Conservation (phyloP, 2,888 invertebrate genomes). For the Drosophila ustulata region DNA sequence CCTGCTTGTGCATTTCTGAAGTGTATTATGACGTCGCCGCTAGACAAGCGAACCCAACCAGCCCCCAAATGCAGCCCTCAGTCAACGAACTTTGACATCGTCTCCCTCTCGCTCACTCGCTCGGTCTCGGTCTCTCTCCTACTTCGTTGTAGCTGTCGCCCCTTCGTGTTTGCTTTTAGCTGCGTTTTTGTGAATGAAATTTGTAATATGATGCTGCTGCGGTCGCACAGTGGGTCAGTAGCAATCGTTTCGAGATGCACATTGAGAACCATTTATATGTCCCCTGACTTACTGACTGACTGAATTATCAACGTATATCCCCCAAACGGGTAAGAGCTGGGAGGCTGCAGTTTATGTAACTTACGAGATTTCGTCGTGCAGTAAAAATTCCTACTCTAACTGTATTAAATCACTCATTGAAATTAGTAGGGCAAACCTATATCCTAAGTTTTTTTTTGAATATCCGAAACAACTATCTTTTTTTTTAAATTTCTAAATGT, state of each 20-base stretch:
- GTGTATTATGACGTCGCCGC: slow-evolving; percentile 76
- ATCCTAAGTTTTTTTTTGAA: too few species aligned
- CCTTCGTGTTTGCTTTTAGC: slow-evolving; percentile 46
- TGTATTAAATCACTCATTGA: too few species aligned
- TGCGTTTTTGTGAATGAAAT: slow-evolving; percentile 82
- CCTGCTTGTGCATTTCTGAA: slow-evolving; percentile 74
- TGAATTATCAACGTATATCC: too few species aligned
- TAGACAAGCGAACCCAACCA: slow-evolving; percentile 54
- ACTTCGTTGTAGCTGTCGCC: slow-evolving; percentile 1
- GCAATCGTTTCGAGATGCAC: background rate
- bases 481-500: too few species aligned
- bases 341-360: too few species aligned
- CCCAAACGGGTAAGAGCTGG: too few species aligned
- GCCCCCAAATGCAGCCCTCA: slow-evolving; percentile 50
- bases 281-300: too few species aligned
- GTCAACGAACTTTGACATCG: slow-evolving; percentile 78
- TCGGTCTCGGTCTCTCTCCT: background rate
- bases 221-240: slow-evolving; percentile 47
- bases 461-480: too few species aligned
- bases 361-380: too few species aligned
- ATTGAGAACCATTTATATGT: background rate
- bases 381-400: too few species aligned
- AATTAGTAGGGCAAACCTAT: too few species aligned
- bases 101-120: slow-evolving; percentile 15
- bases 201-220: slow-evolving; percentile 82